Evolutionary conservation across 2,888 invertebrate species (phyloP).

Genomic region (Slavum lentiscoides): DNA sequence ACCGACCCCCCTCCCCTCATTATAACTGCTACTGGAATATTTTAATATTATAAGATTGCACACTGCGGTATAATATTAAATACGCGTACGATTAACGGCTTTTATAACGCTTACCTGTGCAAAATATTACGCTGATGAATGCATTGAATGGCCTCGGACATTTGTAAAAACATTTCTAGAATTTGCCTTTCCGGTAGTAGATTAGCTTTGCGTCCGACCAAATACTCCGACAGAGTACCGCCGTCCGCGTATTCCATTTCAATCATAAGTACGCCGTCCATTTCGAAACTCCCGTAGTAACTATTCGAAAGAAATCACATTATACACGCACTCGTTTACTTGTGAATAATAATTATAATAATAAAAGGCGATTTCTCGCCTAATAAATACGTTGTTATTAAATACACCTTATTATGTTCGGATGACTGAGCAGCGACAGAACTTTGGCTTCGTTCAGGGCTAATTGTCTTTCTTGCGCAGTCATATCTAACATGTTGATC

Average conservation of each 20-base stretch:
- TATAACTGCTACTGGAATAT: no score
- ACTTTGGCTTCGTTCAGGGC: constrained; percentile 73
- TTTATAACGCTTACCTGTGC: constrained; percentile 61
- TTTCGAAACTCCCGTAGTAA: constrained; percentile 75
- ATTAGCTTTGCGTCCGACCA: constrained; percentile 62
- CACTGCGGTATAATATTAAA: no score
- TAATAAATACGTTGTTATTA: neutral
- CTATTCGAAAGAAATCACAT: constrained; percentile 58
- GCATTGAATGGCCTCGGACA: constrained; percentile 70
- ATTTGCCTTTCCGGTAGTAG: constrained; percentile 68
- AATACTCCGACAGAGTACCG: constrained; percentile 71
- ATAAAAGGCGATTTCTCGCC: no score
- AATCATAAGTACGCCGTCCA: constrained; percentile 71
- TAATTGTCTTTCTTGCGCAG: constrained; percentile 68
- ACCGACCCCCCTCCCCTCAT: no score
- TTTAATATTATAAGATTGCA: no score
- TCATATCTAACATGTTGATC: constrained; percentile 71
- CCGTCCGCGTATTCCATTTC: constrained; percentile 82
- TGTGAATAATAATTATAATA: no score
- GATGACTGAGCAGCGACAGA: constrained; percentile 72
- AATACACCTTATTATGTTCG: constrained; percentile 69
- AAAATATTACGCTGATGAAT: constrained; percentile 72
- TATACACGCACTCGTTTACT: no score
- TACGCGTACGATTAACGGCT: no score
- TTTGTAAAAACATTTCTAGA: constrained; percentile 69